phyloP scores from a whole-genome alignment of 1,140 invertebrate genomes.

The Rhagoletis pomonella region DNA sequence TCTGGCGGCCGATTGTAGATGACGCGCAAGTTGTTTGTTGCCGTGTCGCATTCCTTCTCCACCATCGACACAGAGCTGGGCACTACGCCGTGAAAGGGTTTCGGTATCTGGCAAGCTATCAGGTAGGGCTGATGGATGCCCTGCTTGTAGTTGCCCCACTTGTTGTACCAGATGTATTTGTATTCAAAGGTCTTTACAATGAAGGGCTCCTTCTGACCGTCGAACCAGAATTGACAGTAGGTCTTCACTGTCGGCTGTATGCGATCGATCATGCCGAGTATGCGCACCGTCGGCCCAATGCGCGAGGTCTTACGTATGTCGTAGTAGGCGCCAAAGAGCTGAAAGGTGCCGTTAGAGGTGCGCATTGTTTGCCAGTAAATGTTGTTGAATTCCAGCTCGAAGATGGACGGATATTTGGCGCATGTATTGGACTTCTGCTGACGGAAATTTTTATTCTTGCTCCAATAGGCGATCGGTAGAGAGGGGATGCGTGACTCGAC shows the following conservation, averaged over 20 bases:
- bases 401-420: slow-evolving; percentile 88
- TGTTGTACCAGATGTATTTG: slow-evolving; percentile 95
- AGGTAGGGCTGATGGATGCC: slow-evolving; percentile 94
- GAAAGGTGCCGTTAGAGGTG: slow-evolving; percentile 89
- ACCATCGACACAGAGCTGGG: slow-evolving; percentile 92
- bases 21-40: slow-evolving; percentile 90
- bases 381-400: slow-evolving; percentile 93
- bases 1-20: slow-evolving; percentile 84
- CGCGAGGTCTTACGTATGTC: slow-evolving; percentile 85
- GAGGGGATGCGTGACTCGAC: slow-evolving; percentile 85
- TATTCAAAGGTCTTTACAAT: slow-evolving; percentile 90
- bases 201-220: slow-evolving; percentile 85
- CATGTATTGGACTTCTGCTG: slow-evolving; percentile 83
- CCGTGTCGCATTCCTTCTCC: slow-evolving; percentile 87
- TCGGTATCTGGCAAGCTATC: slow-evolving; percentile 90
- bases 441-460: slow-evolving; percentile 82
- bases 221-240: slow-evolving; percentile 93
- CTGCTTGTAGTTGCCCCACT: slow-evolving; percentile 96
- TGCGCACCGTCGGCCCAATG: slow-evolving; percentile 86
- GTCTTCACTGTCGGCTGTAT: slow-evolving; percentile 89
- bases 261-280: slow-evolving; percentile 92
- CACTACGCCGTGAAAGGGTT: slow-evolving; percentile 81
- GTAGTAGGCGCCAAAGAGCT: slow-evolving; percentile 92
- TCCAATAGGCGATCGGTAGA: slow-evolving; percentile 89
- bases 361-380: slow-evolving; percentile 91